phyloP scores from a whole-genome alignment of 30 jellyfish, hydroid and myxozoan species.

The Turritopsis rubra region DNA sequence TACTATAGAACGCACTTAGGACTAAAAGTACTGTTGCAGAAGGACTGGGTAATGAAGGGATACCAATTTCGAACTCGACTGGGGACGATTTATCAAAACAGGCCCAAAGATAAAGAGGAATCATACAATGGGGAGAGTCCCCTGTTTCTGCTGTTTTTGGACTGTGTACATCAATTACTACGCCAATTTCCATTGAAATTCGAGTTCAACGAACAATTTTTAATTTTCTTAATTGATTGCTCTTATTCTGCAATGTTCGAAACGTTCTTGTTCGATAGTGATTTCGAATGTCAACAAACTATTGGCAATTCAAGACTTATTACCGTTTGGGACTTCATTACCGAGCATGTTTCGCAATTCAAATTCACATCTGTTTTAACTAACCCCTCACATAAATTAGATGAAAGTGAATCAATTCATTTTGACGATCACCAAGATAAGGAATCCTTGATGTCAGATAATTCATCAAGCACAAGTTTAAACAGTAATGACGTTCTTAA shows the following conservation, averaged over 20 bases:
- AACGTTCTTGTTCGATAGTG: slow-evolving; percentile 68
- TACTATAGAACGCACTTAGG: slow-evolving; percentile 75
- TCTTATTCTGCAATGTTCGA: slow-evolving; percentile 72
- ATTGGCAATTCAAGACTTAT: slow-evolving; percentile 29
- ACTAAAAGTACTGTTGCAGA: slow-evolving; percentile 63
- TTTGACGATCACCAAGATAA: slow-evolving; percentile 7
- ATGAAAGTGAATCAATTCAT: neutral
- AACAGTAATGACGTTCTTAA: neutral
- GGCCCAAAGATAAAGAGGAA: slow-evolving; percentile 24
- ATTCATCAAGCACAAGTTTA: neutral
- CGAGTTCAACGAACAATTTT: slow-evolving; percentile 78
- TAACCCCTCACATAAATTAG: slow-evolving; percentile 49
- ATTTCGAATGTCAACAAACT: slow-evolving; percentile 34
- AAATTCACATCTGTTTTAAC: slow-evolving; percentile 43
- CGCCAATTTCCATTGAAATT: slow-evolving; percentile 60
- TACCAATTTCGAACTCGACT: slow-evolving; percentile 62
- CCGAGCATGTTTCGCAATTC: slow-evolving; percentile 40
- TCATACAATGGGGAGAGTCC: slow-evolving; percentile 61
- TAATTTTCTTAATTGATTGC: slow-evolving; percentile 54
- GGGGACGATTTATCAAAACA: neutral
- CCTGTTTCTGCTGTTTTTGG: slow-evolving; percentile 62
- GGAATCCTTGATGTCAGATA: neutral
- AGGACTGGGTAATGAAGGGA: slow-evolving; percentile 89
- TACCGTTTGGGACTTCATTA: slow-evolving; percentile 77
- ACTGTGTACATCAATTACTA: slow-evolving; percentile 69